Evolutionary conservation across 1,140 invertebrate species (phyloP), one percentile per base, ranked within the genome.

Genomic region (Bombus turneri): DNA sequence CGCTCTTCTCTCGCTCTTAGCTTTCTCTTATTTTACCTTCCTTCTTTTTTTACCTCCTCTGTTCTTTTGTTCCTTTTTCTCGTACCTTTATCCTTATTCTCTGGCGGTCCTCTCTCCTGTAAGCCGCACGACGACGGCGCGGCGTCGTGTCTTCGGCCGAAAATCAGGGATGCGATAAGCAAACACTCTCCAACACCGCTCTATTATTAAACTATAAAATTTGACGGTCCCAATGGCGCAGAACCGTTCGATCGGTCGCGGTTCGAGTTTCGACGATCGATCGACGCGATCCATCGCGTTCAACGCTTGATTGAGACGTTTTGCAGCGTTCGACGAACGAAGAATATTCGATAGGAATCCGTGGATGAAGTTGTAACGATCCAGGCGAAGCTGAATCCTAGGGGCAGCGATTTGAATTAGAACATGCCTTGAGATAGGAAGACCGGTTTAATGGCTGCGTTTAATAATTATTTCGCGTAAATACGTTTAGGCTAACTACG

Each of bases 201-300:
- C 91, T 92, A 92, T 92, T 92, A 92, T 92, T 92, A 92, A 89
- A 91, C 84, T 89, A 92, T 91, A 92, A 92, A 92, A 92, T 85
- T 83, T 71, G 74, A 82, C 57, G 64, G 66, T 69, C 66, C 86
- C 83, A 90, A 76, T 90, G 89, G 89, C 89, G 89, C 88, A 68
- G 88, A 72, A 74, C n/a, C 39, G 57, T 53, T 53, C 18, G 47
- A 53, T 53, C 47, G 47, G 47, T 53, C 47, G 72, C 73, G n/a
- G 15, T 53, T 22, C 47, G 73, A 73, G 31, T 53, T 76, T 76
- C 64, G 72, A 77, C 72, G 47, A 71, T 84, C 66, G 82, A 84
- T 57, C 73, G 47, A 57, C 28, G 2, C 12, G 57, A 43, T 57
- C 22, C 9, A 31, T 41, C 28, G 18, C 22, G 41, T 31, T 43